A percentile compares a stretch with the other conserved stretches of the same genome.
Evolutionary conservation across 2,113 vertebrate genomes (phyloP).

Genomic region (Kryptolebias marmoratus): DNA sequence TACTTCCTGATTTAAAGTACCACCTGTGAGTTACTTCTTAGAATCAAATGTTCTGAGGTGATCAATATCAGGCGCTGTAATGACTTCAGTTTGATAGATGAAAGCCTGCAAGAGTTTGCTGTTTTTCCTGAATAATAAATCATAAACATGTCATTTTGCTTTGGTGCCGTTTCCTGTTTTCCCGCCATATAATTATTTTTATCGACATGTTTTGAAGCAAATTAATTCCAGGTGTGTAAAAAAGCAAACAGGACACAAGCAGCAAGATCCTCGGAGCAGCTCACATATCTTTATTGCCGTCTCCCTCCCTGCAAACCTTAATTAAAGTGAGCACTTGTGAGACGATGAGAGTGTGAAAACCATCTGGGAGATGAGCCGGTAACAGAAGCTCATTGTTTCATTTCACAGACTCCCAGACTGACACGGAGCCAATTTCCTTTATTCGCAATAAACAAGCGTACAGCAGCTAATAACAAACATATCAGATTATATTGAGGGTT

Average conservation of each 20-base stretch:
- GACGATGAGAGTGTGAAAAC: constrained; percentile 51
- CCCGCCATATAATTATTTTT: neutral
- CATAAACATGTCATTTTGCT: constrained; percentile 26
- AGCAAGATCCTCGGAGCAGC: constrained; percentile 35
- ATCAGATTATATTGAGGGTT: constrained; percentile 19
- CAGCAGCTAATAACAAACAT: constrained; percentile 16
- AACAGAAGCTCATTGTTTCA: constrained; percentile 48
- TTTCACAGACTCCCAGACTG: constrained; percentile 31
- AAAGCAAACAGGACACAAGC: constrained; percentile 7
- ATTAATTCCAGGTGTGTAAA: constrained; percentile 9
- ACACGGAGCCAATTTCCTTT: constrained; percentile 42
- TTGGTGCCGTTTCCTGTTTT: neutral
- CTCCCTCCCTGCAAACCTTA: constrained; percentile 57
- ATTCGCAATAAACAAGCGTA: constrained; percentile 25
- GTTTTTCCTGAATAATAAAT: constrained; percentile 12
- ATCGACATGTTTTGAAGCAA: constrained; percentile 17
- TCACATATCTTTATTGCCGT: constrained; percentile 41
- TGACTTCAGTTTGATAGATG: constrained; percentile 18
- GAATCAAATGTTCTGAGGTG: constrained; percentile 7
- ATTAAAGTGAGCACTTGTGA: constrained; percentile 70
- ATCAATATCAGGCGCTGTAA: neutral
- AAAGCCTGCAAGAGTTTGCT: neutral
- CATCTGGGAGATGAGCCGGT: constrained; percentile 58
- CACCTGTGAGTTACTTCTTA: neutral
- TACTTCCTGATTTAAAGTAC: neutral